Base-by-base conservation (phyloP, 2,113 vertebrate genomes). In the Trogon surrucura region DNA sequence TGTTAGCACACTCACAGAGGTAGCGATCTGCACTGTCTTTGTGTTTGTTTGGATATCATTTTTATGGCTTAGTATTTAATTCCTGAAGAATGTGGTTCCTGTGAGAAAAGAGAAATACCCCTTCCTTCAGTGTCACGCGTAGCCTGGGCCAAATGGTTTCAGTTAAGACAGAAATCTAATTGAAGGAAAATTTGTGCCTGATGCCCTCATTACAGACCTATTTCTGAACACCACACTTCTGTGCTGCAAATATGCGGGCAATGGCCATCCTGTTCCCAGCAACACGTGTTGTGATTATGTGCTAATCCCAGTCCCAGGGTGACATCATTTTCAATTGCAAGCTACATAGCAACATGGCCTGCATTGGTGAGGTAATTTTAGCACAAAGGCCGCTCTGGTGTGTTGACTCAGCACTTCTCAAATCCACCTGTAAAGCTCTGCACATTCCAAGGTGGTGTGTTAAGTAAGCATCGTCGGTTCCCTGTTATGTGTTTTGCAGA, bases 401-500 rank as follows among this genome's bases (percentile, higher is more conserved):
- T 1, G 18, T 71, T 77, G 57, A 56, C 75, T 88, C 11, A 2
- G 74, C 84, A 27, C 53, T 92, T 85, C 79, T 88, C 84, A 88
- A 38, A 66, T 77, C 84, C 91, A 85, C 85, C 91, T 90, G 65
- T 61, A 75, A 95, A 29, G 16, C 6, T 92, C 77, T 95, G 60
- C 56, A 29, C 88, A 36, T 89, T 94, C 93, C 95, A 69, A 67
- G 64, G 29, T 51, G 80, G 3, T 56, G 38, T 50, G 30, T 41
- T 73, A 58, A 79, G 73, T 62, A 48, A 88, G 56, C 25, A 50
- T 70, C 11, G 4, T 45, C 80, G 36, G 88, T 92, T 91, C 83
- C 89, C 80, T 86, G 6, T 94, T 93, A 38, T 85, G 30, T 83
- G 83, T 88, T 64, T 95, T 89, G 45, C 98, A 99, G 99, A 98